Evolutionary conservation across 2,888 invertebrate genomes (phyloP).

Genomic region (Lasius fuliginosus): DNA sequence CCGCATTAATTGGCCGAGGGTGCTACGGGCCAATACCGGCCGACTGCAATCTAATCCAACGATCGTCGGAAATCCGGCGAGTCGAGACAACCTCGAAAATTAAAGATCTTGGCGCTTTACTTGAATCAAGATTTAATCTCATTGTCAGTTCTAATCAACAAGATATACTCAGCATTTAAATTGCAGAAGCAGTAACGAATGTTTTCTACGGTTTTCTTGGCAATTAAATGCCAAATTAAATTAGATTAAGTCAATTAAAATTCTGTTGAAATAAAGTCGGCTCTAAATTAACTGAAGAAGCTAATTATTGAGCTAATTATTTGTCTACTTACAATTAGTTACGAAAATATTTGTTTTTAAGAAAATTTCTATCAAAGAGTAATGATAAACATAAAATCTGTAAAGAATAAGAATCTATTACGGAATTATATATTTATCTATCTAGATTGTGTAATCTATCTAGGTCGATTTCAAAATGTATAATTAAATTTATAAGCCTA

Average conservation of each 20-base stretch:
- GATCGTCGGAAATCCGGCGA: slow-evolving; percentile 32
- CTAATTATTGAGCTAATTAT: not conserved
- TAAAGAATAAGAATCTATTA: not conserved
- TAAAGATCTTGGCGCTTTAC: slow-evolving; percentile 12
- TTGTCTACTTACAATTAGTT: not conserved
- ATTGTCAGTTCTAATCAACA: not conserved
- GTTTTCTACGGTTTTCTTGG: not conserved
- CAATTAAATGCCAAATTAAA: not conserved
- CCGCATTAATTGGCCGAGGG: slow-evolving; percentile 65
- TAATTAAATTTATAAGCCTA: not conserved
- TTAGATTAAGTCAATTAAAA: slow-evolving; percentile 21
- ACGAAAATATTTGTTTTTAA: not conserved
- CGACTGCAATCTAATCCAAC: slow-evolving; percentile 63
- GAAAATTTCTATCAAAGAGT: not conserved
- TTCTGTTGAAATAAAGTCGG: not conserved
- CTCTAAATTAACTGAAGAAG: not conserved
- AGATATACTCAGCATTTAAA: not conserved
- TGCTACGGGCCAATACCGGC: slow-evolving; percentile 43
- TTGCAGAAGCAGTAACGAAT: not conserved
- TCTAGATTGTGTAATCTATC: not conserved
- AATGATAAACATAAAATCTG: not conserved
- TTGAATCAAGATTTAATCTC: slow-evolving; percentile 32
- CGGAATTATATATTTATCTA: not conserved
- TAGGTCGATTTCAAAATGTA: not conserved
- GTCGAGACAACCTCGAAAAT: slow-evolving; percentile 8